These are phyloP conservation scores for Agrochola lota DNA, from an alignment of 2,888 invertebrate genomes.

Conservation along the genomic window DNA sequence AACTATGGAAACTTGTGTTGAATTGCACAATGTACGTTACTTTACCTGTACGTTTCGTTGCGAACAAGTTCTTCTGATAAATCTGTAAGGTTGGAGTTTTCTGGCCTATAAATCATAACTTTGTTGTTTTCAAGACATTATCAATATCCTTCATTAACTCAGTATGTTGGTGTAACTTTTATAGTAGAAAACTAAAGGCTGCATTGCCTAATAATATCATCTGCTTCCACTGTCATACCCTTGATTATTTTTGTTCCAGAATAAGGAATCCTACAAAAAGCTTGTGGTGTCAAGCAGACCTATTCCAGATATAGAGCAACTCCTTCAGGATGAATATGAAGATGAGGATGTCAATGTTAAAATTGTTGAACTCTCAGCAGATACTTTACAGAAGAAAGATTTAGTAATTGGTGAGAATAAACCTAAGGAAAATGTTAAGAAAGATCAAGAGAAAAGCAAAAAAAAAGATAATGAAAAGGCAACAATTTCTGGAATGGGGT, in stretches of 20 bases:
- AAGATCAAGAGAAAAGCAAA: conserved; percentile 66
- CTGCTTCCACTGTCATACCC: not conserved
- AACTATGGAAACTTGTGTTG: not conserved
- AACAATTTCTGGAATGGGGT: conserved; percentile 83
- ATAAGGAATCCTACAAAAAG: conserved; percentile 93
- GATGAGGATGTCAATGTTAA: conserved; percentile 95
- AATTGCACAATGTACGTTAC: not conserved
- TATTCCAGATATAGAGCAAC: conserved; percentile 92
- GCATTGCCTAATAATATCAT: not conserved
- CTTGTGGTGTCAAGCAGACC: conserved; percentile 93
- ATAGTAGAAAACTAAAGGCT: not conserved
- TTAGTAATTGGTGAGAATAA: conserved; percentile 94
- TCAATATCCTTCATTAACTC: no score
- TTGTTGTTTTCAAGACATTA: not conserved
- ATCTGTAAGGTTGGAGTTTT: not conserved
- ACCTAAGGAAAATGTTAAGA: conserved; percentile 78
- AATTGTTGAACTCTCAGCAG: conserved; percentile 93
- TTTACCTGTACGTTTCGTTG: not conserved
- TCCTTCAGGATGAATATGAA: conserved; percentile 93
- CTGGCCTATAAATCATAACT: not conserved
- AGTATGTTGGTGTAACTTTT: not conserved
- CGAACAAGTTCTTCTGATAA: not conserved
- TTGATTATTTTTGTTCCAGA: conserved; percentile 75
- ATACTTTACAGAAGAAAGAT: conserved; percentile 92
- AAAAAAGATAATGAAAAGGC: conserved; percentile 68